Evolutionary conservation across 1,140 invertebrate genomes (phyloP).

Genomic region (Hyphantria cunea): DNA sequence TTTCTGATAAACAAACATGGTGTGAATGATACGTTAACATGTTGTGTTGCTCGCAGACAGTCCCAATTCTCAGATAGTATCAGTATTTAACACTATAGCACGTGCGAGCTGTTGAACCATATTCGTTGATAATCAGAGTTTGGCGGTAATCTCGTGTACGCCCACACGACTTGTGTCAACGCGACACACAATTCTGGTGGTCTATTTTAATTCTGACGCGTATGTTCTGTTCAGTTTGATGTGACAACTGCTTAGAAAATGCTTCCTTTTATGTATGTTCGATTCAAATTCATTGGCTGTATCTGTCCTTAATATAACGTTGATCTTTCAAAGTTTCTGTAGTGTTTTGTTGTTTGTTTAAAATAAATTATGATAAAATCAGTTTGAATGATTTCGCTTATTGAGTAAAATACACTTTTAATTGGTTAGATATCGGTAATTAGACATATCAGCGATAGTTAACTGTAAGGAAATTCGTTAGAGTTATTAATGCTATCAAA

Average conservation of each 20-base stretch:
- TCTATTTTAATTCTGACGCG: conserved; percentile 30
- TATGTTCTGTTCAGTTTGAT: conserved; percentile 6
- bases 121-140: not conserved
- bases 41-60: not conserved
- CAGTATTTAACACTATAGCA: not conserved
- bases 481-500: too few species aligned
- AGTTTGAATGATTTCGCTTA: too few species aligned
- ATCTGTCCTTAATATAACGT: not conserved
- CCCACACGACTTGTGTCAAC: conserved; percentile 53
- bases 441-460: too few species aligned
- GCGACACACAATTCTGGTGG: conserved; percentile 37
- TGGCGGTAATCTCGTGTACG: conserved; percentile 45
- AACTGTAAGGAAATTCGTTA: too few species aligned
- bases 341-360: too few species aligned
- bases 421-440: too few species aligned
- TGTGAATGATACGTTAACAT: not conserved
- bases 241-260: conserved; percentile 22
- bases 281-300: conserved; percentile 5
- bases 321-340: too few species aligned
- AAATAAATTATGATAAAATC: too few species aligned
- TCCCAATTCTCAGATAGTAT: not conserved
- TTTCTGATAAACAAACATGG: not conserved
- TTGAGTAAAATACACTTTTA: too few species aligned
- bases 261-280: conserved; percentile 5
- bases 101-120: not conserved